Base-by-base conservation (phyloP, 1,140 invertebrate species). In the Monochamus saltuarius region DNA sequence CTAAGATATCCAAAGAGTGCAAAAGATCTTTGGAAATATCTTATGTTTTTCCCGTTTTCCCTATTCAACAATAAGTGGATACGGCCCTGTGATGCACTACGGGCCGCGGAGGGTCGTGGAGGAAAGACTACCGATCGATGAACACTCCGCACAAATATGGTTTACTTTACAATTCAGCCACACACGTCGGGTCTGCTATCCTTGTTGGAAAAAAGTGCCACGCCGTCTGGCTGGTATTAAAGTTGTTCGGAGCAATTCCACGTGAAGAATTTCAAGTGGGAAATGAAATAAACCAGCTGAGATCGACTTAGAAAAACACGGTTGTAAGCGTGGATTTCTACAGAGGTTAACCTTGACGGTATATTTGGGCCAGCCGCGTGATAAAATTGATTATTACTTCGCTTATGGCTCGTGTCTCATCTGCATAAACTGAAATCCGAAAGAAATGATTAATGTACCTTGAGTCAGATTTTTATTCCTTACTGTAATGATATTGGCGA, bases 141-240 rank as follows among this genome's bases (percentile, higher is more conserved):
- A 62, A 58, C 55, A 62, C 61, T 62, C 61, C 55, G 61, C 61
- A 62, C 61, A 62, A 62, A 62, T 62, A 62, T 62, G 61, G 55
- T 62, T 62, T 62, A 62, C 54, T 62, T 62, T 62, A 57, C 61
- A 56, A 57, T 62, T 62, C 40, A 55, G 19, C 45, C 47, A 29
- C 22, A 29, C 22, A 29, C 22, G 22, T 29, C 22, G 22, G 22
- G 22, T 6, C 22, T 29, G 22, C 22, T 29, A 29, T 29, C 22
- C 22, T 29, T 29, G 22, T 29, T 29, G 22, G 22, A 29, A 29
- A 29, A 29, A 29, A 6, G 22, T 29, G 22, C 22, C 22, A 29
- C 22, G 22, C 22, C 22, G 22, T 29, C 22, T 55, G 22, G 53
- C 43, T 37, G n/a, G 50, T 37, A 14, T 22, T 16, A 14, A 34